Base-by-base conservation (phyloP, 2,797 vertebrate genomes). In the Leptodactylus fallax region DNA sequence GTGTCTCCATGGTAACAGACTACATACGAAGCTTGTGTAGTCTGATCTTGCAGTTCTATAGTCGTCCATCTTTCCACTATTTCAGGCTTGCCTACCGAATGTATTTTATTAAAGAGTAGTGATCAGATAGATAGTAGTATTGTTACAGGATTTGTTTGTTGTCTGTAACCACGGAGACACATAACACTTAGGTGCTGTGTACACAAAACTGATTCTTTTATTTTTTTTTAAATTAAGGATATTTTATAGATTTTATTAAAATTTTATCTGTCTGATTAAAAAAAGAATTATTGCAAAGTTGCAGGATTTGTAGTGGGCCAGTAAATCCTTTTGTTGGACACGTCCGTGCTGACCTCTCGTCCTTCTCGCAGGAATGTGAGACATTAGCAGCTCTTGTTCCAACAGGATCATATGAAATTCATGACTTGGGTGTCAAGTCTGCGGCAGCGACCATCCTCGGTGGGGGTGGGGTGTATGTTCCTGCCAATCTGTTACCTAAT, bases 381-480 rank as follows among this genome's bases (percentile, higher is more conserved):
- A 60, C 65, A 27, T 13, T 27, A 23, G n/a, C 36, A 3, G 65
- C 86, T 87, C 79, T 65, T 51, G 56, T 63, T 77, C 23, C 45
- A 60, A 49, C 51, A 74, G 72, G 82, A 74, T 47, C 11, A 2
- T 45, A 55, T 51, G 8, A 80, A 60, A 86, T 67, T 61, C 21
- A 72, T 49, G 67, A 60, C 27, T 81, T n/a, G 51, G 49, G 56
- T 77, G 79, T 77, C 74, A 80, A 8, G 61, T 71, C 85, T 87
- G 36, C 12, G 60, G 60, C 23, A 0, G 27, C 5, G 2, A 10
- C 1, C 53, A 36, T 14, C 0, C 11, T 36, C 10, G 25, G 85
- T 19, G 16, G 55, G 74, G 45, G 49, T 16, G 69, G 1, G 6
- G 17, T 0, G 16, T 0, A 0, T 0, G 4, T 45, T n/a, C 56